Base-by-base conservation (phyloP, 2,888 invertebrate genomes). In the Antheraea assamensis region DNA sequence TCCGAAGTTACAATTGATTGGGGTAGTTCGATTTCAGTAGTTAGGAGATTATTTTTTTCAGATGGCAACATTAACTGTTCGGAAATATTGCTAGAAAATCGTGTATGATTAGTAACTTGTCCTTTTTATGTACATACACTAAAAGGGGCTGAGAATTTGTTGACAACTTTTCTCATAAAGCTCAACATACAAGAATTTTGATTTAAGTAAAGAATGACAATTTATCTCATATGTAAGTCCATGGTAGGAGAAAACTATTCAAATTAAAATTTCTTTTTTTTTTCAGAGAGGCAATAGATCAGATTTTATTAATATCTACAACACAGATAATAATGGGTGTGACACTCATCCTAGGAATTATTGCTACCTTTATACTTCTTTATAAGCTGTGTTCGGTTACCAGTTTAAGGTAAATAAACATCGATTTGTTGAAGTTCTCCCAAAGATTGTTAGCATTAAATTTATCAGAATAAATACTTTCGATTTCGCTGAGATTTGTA, bases 251-350 rank as follows among this genome's bases (percentile, higher is more conserved):
- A 58, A 5, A 30, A 30, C 21, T 35, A 24, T 73, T 71, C 5
- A 55, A 24, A 73, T 64, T 64, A 74, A 72, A 72, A 74, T 68
- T 75, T 64, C 75, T 74, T 77, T 73, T 74, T 77, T 73, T 47
- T 88, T 85, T 71, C 89, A 94, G 94, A 77, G 91, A 93, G 73
- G 80, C 88, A n/a, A 81, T 92, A 75, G 92, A 94, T 77, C 91
- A 93, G 78, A 88, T 93, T 73, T 80, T 94, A 71, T 80, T 95
- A 77, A 85, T 94, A 73, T 92, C 94, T 55, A 91, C 90, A 71
- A 92, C 94, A 31, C 95, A 95, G 79, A 90, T 95, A 72, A 90
- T 93, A n/a, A 93, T 95, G 94, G 93, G 91, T 2, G 88, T 89
- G 0, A 92, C 92, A 2, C 84, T 95, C 15, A 85, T 95, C 8